These are phyloP conservation scores for Poeciliopsis retropinna DNA, from an alignment of 2,113 vertebrate species.

Conservation along the genomic window DNA sequence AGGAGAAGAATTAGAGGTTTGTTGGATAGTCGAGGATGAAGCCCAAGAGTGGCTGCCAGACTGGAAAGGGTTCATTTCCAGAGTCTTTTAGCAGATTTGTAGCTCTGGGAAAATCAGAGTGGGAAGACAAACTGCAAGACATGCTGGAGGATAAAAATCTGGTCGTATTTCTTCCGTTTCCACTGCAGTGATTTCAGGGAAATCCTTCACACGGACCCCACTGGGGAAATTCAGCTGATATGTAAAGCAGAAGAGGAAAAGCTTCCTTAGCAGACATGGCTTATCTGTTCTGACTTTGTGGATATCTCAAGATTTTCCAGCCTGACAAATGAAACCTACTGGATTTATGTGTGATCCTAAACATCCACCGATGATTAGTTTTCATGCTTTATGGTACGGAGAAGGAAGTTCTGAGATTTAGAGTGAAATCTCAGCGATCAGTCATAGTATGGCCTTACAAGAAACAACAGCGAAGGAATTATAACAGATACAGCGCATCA, in stretches of 20 bases:
- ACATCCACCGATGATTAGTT: background rate
- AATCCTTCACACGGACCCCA: conserved; percentile 19
- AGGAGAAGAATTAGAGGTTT: conserved; percentile 17
- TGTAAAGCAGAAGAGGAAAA: conserved; percentile 18
- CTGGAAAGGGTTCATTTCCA: conserved; percentile 9
- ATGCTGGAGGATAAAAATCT: conserved; percentile 38
- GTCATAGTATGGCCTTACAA: background rate
- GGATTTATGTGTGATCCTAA: background rate
- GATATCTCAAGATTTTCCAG: background rate
- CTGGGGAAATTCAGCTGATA: conserved; percentile 26
- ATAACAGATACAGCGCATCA: background rate
- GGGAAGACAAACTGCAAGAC: conserved; percentile 23
- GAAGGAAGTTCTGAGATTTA: background rate
- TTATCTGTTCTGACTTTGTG: conserved; percentile 5
- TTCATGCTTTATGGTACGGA: background rate
- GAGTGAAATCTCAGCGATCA: background rate
- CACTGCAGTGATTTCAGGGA: conserved; percentile 17
- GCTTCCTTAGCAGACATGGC: background rate
- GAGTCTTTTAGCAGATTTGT: conserved; percentile 52
- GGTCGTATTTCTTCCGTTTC: conserved; percentile 47
- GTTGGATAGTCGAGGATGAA: conserved; percentile 24
- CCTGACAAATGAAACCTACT: background rate
- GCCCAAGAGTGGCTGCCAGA: conserved; percentile 18
- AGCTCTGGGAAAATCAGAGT: conserved; percentile 30
- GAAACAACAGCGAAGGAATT: background rate